phyloP scores from a whole-genome alignment of 53 echinoderm and acorn worm species.

The Echinarachnius parma region DNA sequence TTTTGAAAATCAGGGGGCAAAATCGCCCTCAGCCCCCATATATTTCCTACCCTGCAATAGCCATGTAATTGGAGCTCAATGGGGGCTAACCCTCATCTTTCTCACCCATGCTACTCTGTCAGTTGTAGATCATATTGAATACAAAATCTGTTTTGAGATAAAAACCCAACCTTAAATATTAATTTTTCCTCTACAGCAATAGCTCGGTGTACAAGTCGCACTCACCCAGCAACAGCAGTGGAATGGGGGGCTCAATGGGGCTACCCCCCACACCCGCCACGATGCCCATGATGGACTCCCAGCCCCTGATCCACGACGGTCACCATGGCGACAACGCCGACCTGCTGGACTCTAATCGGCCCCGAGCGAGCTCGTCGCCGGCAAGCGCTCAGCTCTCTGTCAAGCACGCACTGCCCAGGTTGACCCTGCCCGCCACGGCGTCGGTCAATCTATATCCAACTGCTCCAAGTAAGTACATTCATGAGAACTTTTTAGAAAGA shows the following conservation, averaged over 20 bases:
- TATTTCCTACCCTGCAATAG: too few species aligned
- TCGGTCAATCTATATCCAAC: constrained; percentile 46
- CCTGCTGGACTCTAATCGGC: constrained; percentile 59
- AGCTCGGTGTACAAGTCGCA: constrained; percentile 32
- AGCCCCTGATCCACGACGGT: constrained; percentile 26
- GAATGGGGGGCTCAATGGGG: constrained; percentile 13
- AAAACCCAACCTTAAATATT: too few species aligned
- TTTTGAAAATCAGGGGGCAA: too few species aligned
- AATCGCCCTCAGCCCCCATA: too few species aligned
- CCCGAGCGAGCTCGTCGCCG: constrained; percentile 77
- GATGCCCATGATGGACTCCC: constrained; percentile 24
- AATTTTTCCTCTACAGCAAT: too few species aligned
- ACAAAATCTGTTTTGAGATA: too few species aligned
- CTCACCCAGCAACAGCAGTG: constrained; percentile 41
- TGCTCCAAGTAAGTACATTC: constrained; percentile 46
- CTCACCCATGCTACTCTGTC: too few species aligned
- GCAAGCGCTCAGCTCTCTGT: constrained; percentile 69
- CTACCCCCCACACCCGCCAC: constrained; percentile 10
- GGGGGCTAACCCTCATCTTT: too few species aligned
- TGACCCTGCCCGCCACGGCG: constrained; percentile 30
- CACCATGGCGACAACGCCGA: constrained; percentile 1
- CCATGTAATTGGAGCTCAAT: too few species aligned
- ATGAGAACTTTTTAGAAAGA: too few species aligned
- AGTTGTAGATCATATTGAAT: too few species aligned
- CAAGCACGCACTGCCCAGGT: constrained; percentile 10